Percentiles rank a stretch among this genome's conserved stretches.
Conservation (phyloP, 2,888 invertebrate species). For the Limnephilus marmoratus region DNA sequence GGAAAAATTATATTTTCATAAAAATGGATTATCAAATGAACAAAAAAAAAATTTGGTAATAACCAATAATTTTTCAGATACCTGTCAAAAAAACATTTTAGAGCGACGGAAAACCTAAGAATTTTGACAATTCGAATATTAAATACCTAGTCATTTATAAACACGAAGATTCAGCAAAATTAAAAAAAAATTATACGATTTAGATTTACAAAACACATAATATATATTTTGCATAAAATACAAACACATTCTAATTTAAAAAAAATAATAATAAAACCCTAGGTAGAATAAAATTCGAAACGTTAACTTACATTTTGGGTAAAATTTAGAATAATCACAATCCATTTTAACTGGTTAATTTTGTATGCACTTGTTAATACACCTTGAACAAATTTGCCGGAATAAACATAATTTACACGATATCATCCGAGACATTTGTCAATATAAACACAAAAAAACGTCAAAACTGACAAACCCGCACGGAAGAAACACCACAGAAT, state of each 20-base stretch:
- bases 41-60: not conserved
- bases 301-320: slow-evolving; percentile 76
- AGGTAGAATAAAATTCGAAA: slow-evolving; percentile 4
- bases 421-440: slow-evolving; percentile 57
- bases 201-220: not conserved
- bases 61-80: not conserved
- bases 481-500: slow-evolving; percentile 42
- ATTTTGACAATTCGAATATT: not conserved
- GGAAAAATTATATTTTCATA: not conserved
- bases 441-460: slow-evolving; percentile 72
- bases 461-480: slow-evolving; percentile 72
- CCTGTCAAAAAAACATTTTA: not conserved
- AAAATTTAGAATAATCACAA: slow-evolving; percentile 79
- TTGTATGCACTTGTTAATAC: slow-evolving; percentile 51
- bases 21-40: not conserved
- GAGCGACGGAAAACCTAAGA: not conserved
- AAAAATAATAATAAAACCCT: not conserved
- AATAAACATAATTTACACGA: slow-evolving; percentile 56
- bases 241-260: not conserved
- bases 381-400: slow-evolving; percentile 45
- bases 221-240: not conserved
- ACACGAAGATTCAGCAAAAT: not conserved
- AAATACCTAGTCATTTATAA: not conserved
- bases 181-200: not conserved
- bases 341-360: slow-evolving; percentile 71